Evolutionary conservation across 2,113 vertebrate genomes (phyloP).

Genomic region (Poecile atricapillus): DNA sequence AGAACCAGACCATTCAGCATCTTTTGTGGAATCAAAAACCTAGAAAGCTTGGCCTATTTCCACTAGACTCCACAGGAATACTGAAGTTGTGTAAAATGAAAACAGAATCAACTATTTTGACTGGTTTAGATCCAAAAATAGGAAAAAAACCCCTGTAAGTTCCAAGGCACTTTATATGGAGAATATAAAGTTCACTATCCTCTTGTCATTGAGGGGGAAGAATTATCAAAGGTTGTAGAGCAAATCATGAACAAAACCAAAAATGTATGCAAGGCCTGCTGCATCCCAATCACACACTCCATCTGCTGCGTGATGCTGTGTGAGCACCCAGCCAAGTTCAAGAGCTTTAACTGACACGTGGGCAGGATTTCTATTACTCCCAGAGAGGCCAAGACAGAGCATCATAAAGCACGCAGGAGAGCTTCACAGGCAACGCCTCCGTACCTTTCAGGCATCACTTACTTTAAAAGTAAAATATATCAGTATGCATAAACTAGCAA

Average conservation of each 20-base stretch:
- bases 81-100: not conserved
- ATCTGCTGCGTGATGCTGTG: not conserved
- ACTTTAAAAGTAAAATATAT: not conserved
- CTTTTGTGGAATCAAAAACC: not conserved
- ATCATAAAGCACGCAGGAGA: not conserved
- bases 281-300: not conserved
- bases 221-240: not conserved
- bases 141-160: not conserved
- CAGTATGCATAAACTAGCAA: not conserved
- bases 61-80: not conserved
- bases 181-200: not conserved
- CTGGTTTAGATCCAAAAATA: not conserved
- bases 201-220: not conserved
- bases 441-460: not conserved
- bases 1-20: not conserved
- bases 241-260: not conserved
- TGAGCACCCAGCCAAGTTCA: not conserved
- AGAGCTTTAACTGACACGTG: not conserved
- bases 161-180: not conserved
- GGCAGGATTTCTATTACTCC: not conserved
- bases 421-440: not conserved
- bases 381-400: not conserved
- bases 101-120: not conserved
- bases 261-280: not conserved
- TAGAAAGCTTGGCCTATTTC: not conserved